phyloP scores from a whole-genome alignment of 2,888 invertebrate species.

The Tetanocera ferruginea region DNA sequence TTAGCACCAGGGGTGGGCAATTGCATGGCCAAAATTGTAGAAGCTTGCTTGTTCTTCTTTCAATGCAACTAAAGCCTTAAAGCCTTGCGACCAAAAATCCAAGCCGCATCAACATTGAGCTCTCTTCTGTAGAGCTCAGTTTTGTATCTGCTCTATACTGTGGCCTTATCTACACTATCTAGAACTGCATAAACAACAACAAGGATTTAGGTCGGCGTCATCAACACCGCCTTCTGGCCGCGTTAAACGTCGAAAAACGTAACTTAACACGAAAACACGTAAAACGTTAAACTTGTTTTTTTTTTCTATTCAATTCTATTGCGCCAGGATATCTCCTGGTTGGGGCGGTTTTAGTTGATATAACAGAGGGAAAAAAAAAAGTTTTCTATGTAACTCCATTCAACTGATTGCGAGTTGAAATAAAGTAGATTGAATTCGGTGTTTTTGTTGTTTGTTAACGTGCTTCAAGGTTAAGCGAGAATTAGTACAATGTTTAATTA shows the following conservation, averaged over 20 bases:
- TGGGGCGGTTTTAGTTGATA: too few relatives aligned
- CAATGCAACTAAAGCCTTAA: too few relatives aligned
- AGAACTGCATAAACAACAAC: neutral
- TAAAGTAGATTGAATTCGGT: neutral
- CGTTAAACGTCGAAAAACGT: neutral
- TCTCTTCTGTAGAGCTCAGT: neutral
- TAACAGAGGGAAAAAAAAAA: neutral
- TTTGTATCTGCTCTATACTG: neutral
- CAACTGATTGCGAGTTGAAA: neutral
- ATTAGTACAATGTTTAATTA: slow-evolving; percentile 14
- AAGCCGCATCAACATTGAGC: neutral
- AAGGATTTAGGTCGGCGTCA: slow-evolving; percentile 7
- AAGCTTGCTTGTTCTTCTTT: too few relatives aligned
- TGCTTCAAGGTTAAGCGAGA: slow-evolving; percentile 18
- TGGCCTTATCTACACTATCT: neutral
- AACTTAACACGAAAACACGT: too few relatives aligned
- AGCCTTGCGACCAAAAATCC: too few relatives aligned
- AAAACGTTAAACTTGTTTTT: neutral
- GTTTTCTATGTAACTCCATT: neutral
- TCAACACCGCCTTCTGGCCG: neutral
- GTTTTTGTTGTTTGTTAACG: neutral
- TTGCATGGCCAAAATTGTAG: too few relatives aligned
- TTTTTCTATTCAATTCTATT: slow-evolving; percentile 3
- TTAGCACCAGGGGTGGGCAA: too few relatives aligned
- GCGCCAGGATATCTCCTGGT: neutral